A percentile compares a stretch with the other conserved stretches of the same genome.
phyloP scores from a whole-genome alignment of 2,113 vertebrate species.

The Rhadina sibilatrix region DNA sequence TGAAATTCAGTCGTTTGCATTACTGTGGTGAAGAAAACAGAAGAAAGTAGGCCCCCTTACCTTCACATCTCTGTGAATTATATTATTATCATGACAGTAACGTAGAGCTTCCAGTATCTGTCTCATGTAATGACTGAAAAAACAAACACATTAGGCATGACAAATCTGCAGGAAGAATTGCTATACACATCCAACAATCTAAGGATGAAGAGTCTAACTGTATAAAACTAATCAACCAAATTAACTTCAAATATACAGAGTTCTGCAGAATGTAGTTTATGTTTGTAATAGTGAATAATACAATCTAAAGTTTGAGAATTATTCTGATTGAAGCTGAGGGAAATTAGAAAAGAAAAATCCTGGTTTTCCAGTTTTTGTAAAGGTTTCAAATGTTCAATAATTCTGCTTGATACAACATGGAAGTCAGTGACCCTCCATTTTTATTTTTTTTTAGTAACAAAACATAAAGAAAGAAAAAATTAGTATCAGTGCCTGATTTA shows the following conservation, averaged over 20 bases:
- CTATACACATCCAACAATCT: neutral
- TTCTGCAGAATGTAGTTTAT: neutral
- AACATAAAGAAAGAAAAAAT: neutral
- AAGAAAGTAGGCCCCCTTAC: slow-evolving; percentile 70
- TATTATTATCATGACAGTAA: slow-evolving; percentile 98
- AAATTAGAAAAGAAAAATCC: neutral
- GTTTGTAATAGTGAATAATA: neutral
- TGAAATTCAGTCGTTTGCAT: neutral
- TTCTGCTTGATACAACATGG: neutral
- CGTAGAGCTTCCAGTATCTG: slow-evolving; percentile 97
- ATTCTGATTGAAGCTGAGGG: neutral
- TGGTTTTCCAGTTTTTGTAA: neutral
- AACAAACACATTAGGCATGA: slow-evolving; percentile 53
- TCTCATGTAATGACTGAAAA: slow-evolving; percentile 96
- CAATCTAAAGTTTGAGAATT: neutral
- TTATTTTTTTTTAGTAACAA: neutral
- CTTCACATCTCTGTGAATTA: slow-evolving; percentile 99
- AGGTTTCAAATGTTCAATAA: neutral
- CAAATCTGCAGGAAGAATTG: neutral
- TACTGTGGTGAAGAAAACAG: neutral
- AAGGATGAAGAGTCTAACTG: neutral
- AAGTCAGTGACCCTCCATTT: neutral
- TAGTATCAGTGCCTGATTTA: neutral
- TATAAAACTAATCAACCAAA: neutral
- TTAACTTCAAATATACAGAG: neutral